phyloP scores from a whole-genome alignment of 2,888 invertebrate species.

The Euplexia lucipara region DNA sequence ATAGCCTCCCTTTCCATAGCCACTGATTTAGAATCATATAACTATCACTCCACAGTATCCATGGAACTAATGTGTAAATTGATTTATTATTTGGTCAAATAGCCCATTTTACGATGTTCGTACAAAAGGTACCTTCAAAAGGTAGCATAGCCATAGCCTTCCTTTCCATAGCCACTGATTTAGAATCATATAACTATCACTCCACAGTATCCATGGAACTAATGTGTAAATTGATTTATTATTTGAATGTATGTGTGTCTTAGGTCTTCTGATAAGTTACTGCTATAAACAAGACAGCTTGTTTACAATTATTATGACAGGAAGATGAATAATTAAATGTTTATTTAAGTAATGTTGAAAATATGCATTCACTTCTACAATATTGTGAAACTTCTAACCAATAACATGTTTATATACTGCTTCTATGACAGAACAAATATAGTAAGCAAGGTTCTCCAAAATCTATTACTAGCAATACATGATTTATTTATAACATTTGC shows the following conservation, averaged over 20 bases:
- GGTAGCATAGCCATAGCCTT: too few species aligned
- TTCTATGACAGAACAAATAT: conserved; percentile 1
- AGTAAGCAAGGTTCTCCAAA: background rate
- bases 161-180: background rate
- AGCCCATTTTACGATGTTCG: background rate
- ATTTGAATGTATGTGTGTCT: background rate
- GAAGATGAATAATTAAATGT: conserved; percentile 6
- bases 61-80: conserved; percentile 23
- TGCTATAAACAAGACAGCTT: conserved; percentile 1
- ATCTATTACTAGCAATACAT: conserved; percentile 23
- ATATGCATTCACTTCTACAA: conserved; percentile 3
- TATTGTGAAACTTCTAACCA: background rate
- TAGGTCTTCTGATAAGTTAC: background rate
- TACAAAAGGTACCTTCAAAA: too few species aligned
- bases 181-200: background rate
- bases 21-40: background rate
- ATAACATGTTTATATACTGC: background rate
- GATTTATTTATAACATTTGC: conserved; percentile 36
- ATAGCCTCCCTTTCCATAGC: background rate
- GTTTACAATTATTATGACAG: background rate
- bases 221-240: conserved; percentile 10
- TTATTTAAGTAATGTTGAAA: conserved; percentile 7
- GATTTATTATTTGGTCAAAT: background rate
- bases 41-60: background rate
- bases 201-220: conserved; percentile 20